Evolutionary conservation across 2,888 invertebrate genomes (phyloP).

Genomic region (Capitulum mitella): DNA sequence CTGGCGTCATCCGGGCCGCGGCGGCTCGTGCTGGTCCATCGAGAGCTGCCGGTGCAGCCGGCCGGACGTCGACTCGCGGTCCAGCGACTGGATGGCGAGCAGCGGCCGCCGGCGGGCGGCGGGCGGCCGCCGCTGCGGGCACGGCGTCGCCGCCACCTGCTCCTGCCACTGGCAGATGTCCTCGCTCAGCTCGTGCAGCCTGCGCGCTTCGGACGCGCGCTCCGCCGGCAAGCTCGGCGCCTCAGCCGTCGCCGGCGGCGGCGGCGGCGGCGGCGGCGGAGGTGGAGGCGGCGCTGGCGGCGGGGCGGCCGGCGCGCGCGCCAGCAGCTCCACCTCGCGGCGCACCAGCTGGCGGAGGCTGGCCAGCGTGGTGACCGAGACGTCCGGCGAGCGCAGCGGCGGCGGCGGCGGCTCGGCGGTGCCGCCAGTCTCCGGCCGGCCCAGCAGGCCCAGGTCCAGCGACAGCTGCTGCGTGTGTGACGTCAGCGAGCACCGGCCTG

Average conservation of each 20-base stretch:
- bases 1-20: conserved; percentile 26
- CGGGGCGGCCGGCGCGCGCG: conserved; percentile 22
- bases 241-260: not conserved
- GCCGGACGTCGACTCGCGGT: not conserved
- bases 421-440: conserved; percentile 5
- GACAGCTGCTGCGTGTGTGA: conserved; percentile 31
- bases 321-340: conserved; percentile 26
- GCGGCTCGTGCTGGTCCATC: conserved; percentile 15
- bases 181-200: not conserved
- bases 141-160: conserved; percentile 21
- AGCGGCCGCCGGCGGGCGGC: not conserved
- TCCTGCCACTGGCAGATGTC: conserved; percentile 19
- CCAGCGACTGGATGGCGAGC: not conserved
- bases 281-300: not conserved
- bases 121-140: not conserved
- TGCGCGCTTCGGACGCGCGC: not conserved
- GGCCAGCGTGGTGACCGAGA: not conserved
- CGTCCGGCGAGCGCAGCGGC: conserved; percentile 7
- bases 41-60: not conserved
- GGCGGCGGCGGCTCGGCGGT: not conserved
- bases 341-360: conserved; percentile 24
- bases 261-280: not conserved
- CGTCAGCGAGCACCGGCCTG: not conserved
- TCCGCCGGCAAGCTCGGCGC: not conserved
- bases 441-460: conserved; percentile 33